Percentiles rank a stretch among this genome's conserved stretches.
These are phyloP conservation scores for Psephotus haematonotus DNA, from an alignment of 2,113 vertebrate genomes.

Conservation along the genomic window DNA sequence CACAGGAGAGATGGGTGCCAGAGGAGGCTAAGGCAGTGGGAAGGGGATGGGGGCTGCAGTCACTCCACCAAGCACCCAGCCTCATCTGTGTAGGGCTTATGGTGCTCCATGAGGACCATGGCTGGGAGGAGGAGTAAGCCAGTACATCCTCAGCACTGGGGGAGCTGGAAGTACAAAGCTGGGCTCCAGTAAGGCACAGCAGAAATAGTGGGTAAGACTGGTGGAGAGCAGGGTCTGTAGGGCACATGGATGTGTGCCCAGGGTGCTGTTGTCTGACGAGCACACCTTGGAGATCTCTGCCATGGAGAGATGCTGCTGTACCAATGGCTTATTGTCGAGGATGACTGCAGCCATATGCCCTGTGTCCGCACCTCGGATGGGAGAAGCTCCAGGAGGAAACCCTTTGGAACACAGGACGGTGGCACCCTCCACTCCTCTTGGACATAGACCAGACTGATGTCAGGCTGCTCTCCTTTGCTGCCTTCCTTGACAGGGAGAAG, in stretches of 20 bases:
- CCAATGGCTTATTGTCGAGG: background rate
- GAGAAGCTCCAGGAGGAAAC: background rate
- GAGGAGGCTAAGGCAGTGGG: background rate
- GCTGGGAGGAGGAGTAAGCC: background rate
- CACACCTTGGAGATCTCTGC: background rate
- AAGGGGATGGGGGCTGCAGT: background rate
- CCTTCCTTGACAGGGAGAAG: background rate
- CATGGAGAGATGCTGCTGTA: background rate
- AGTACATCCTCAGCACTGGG: background rate
- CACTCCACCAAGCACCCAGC: background rate
- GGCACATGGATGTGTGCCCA: rapidly evolving
- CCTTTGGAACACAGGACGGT: rapidly evolving
- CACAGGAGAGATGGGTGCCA: background rate
- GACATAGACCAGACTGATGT: background rate
- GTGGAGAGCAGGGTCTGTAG: background rate
- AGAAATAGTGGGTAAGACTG: background rate
- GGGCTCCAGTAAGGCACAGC: background rate
- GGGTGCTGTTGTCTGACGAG: background rate
- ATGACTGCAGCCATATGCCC: background rate
- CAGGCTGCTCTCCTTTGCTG: background rate
- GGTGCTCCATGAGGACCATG: rapidly evolving
- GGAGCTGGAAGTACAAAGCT: background rate
- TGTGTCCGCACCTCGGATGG: rapidly evolving
- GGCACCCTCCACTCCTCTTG: background rate
- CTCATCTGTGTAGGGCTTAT: background rate